A percentile compares a stretch with the other conserved stretches of the same genome.
phyloP scores from a whole-genome alignment of 2,888 invertebrate genomes.

The Odiellus spinosus region DNA sequence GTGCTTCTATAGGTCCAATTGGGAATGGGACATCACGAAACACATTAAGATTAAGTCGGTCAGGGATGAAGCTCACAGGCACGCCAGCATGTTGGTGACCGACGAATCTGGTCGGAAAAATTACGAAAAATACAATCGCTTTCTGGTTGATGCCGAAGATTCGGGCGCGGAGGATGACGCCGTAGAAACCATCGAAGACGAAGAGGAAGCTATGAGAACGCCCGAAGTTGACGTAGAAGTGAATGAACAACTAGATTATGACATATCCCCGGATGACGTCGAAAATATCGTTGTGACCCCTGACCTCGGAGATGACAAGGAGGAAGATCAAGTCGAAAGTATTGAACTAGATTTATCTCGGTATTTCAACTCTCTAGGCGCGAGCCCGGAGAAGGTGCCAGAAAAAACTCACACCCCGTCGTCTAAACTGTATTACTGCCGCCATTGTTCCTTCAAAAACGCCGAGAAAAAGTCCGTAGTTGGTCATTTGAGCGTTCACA shows the following conservation, averaged over 20 bases:
- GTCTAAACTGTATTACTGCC: constrained; percentile 16
- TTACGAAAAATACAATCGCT: constrained; percentile 83
- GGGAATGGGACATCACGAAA: constrained; percentile 93
- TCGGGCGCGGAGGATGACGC: not conserved
- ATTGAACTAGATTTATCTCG: not conserved
- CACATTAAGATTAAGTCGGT: constrained; percentile 73
- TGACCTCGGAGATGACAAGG: constrained; percentile 11
- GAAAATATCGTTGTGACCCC: constrained; percentile 19
- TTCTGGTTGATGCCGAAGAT: constrained; percentile 27
- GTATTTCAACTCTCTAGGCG: not conserved
- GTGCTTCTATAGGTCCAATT: constrained; percentile 84
- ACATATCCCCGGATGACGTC: not conserved
- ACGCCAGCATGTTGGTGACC: constrained; percentile 57
- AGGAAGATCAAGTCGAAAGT: constrained; percentile 2
- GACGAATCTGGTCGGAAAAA: constrained; percentile 79
- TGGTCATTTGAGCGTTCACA: constrained; percentile 19
- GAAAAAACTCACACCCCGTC: not conserved
- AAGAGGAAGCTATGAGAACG: constrained; percentile 6
- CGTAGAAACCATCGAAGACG: constrained; percentile 2
- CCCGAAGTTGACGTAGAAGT: not conserved
- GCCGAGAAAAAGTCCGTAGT: constrained; percentile 17
- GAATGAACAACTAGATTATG: not conserved
- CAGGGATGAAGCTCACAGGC: constrained; percentile 58
- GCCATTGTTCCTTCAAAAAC: constrained; percentile 19
- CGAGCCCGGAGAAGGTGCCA: not conserved